Evolutionary conservation across 2,888 invertebrate genomes (phyloP).

Genomic region (Allygus modestus): DNA sequence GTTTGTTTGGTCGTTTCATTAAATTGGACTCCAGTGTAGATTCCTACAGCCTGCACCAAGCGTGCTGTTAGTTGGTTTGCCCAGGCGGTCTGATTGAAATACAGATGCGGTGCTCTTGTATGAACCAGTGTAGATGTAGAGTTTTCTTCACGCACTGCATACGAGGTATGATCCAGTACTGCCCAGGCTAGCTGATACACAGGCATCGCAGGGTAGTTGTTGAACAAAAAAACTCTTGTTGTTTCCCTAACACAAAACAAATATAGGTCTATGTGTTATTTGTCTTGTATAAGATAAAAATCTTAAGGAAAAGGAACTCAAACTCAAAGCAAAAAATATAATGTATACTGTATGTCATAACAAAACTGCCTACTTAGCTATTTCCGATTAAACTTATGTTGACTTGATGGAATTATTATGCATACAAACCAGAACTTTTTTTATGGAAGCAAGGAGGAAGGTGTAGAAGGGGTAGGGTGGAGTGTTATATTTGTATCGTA

Average conservation of each 20-base stretch:
- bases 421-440: no score
- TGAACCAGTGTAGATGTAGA: not conserved
- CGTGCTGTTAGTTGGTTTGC: not conserved
- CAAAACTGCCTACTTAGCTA: no score
- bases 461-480: no score
- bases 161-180: conserved; percentile 19
- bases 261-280: not conserved
- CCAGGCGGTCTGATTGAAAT: conserved; percentile 34
- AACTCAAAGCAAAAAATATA: no score
- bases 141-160: not conserved
- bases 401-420: no score
- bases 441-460: no score
- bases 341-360: no score
- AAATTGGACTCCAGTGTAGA: not conserved
- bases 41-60: not conserved
- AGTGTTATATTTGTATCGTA: no score
- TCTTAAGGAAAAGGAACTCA: no score
- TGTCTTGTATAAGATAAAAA: not conserved
- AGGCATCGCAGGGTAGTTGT: conserved; percentile 28
- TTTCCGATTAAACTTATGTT: no score
- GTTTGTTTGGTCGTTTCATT: not conserved
- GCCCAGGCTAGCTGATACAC: conserved; percentile 51
- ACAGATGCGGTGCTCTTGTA: not conserved
- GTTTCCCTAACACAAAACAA: not conserved
- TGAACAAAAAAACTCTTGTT: not conserved